A percentile compares a stretch with the other conserved stretches of the same genome.
Conservation (phyloP, 2,888 invertebrate species). For the Aspidapion aeneum region DNA sequence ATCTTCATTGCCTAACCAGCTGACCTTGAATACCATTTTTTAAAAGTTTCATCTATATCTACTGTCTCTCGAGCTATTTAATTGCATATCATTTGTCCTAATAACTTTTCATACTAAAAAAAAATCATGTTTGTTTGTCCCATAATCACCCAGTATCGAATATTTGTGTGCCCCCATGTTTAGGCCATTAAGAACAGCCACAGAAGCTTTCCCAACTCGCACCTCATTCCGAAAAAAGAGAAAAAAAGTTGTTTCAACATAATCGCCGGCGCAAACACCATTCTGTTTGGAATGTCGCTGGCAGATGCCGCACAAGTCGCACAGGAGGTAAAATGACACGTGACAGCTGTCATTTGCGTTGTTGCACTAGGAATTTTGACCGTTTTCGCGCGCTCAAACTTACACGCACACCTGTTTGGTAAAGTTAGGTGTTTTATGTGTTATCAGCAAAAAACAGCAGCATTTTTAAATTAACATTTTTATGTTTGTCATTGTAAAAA, state of each 20-base stretch:
- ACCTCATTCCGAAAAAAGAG: slow-evolving; percentile 28
- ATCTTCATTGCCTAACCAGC: too few species aligned
- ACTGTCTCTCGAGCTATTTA: too few species aligned
- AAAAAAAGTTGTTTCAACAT: slow-evolving; percentile 35
- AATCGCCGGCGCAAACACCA: slow-evolving; percentile 33
- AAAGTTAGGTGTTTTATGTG: slow-evolving; percentile 27
- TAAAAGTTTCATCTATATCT: too few species aligned
- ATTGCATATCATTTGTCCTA: too few species aligned
- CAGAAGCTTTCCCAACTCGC: slow-evolving; percentile 2
- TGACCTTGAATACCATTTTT: too few species aligned
- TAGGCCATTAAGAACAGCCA: background rate
- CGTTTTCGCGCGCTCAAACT: too few species aligned
- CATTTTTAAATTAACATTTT: too few species aligned
- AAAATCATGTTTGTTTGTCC: too few species aligned
- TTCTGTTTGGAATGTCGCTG: slow-evolving; percentile 37
- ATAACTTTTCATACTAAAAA: too few species aligned
- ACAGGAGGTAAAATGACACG: slow-evolving; percentile 32
- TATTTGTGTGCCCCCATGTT: background rate
- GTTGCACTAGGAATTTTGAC: too few species aligned
- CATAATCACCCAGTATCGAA: background rate
- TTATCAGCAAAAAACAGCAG: slow-evolving; percentile 16
- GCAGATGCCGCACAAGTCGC: slow-evolving; percentile 35
- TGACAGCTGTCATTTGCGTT: slow-evolving; percentile 6
- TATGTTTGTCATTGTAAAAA: too few species aligned
- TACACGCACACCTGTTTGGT: slow-evolving; percentile 22